These are phyloP conservation scores for Panthera uncia DNA, from an alignment of 2,113 vertebrate species.

Conservation along the genomic window DNA sequence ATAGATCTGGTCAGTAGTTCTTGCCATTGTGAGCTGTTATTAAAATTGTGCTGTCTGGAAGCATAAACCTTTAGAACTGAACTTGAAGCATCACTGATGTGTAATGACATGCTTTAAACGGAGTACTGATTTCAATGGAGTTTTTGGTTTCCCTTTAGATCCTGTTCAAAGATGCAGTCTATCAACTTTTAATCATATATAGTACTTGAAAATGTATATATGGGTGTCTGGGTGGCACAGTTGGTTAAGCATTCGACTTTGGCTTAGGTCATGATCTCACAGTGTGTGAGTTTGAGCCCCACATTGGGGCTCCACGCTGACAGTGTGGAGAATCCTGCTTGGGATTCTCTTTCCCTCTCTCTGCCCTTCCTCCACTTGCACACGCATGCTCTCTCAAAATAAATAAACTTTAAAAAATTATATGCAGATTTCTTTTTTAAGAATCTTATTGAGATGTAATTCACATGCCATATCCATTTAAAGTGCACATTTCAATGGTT, in stretches of 20 bases:
- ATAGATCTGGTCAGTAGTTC: not conserved
- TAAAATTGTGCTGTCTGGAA: constrained; percentile 31
- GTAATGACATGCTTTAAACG: not conserved
- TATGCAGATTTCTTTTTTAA: not conserved
- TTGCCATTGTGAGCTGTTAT: not conserved
- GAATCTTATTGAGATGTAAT: not conserved
- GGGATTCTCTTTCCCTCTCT: too few species aligned
- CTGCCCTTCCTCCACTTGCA: too few species aligned
- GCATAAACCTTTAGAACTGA: constrained; percentile 9
- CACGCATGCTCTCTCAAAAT: too few species aligned
- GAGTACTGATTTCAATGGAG: not conserved
- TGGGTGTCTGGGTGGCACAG: too few species aligned
- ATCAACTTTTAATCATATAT: constrained; percentile 9
- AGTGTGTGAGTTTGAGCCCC: too few species aligned
- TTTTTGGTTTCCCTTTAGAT: not conserved
- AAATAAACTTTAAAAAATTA: not conserved
- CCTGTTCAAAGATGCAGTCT: not conserved
- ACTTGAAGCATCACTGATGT: not conserved
- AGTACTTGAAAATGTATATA: not conserved
- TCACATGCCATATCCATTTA: not conserved
- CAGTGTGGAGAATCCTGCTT: too few species aligned
- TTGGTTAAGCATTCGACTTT: too few species aligned
- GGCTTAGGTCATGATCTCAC: too few species aligned
- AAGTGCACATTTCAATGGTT: not conserved
- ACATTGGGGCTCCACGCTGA: too few species aligned